Percentiles rank a stretch among this genome's conserved stretches.
These are phyloP conservation scores for Acrobasis repandana DNA, from an alignment of 2,888 invertebrate species.

Conservation along the genomic window DNA sequence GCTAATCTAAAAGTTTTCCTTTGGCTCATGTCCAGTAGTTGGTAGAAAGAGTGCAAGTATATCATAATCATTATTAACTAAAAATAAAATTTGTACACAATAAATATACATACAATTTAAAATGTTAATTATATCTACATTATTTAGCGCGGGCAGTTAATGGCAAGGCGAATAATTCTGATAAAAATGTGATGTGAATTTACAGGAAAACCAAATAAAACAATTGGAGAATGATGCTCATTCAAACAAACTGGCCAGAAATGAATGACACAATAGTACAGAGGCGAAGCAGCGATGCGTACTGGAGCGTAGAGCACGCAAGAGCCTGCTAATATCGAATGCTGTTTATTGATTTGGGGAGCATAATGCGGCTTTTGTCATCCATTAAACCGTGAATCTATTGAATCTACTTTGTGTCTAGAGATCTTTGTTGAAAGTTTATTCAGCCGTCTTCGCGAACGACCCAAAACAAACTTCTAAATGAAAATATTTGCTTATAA, in stretches of 20 bases:
- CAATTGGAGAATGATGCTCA: background rate
- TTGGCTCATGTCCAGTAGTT: no score
- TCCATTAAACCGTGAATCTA: constrained; percentile 43
- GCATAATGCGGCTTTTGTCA: constrained; percentile 49
- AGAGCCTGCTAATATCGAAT: constrained; percentile 40
- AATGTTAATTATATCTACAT: no score
- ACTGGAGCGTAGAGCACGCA: constrained; percentile 27
- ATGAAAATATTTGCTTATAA: constrained; percentile 34
- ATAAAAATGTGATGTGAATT: background rate
- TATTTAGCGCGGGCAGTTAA: no score
- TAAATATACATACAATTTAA: no score
- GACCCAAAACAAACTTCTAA: constrained; percentile 30
- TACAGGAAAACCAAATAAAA: background rate
- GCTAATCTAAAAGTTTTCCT: no score
- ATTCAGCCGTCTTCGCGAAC: constrained; percentile 31
- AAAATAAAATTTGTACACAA: no score
- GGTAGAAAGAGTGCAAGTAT: no score
- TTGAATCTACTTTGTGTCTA: constrained; percentile 36
- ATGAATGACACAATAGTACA: constrained; percentile 34
- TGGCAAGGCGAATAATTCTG: background rate
- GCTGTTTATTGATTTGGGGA: constrained; percentile 50
- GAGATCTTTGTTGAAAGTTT: constrained; percentile 41
- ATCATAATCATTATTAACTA: no score
- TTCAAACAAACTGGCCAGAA: constrained; percentile 33
- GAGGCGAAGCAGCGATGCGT: constrained; percentile 42